These are phyloP conservation scores for Tyto alba DNA, from an alignment of 2,113 vertebrate genomes.

Conservation along the genomic window DNA sequence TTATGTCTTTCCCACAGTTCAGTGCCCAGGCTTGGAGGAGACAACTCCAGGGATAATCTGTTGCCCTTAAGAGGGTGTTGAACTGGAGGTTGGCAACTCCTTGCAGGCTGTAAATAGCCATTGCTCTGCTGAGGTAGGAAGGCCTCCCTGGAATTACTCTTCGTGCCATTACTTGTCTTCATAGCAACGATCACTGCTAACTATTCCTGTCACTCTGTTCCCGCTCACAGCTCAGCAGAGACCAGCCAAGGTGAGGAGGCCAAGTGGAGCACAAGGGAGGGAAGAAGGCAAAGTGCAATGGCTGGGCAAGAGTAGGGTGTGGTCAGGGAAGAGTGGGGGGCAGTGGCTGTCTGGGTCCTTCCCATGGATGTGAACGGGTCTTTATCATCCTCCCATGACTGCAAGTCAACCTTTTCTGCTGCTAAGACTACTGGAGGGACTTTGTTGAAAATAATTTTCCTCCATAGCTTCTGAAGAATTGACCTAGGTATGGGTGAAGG, in stretches of 20 bases:
- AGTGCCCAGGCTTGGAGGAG: not conserved
- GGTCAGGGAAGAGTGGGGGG: not conserved
- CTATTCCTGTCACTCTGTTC: slow-evolving; percentile 5
- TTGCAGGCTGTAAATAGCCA: slow-evolving; percentile 34
- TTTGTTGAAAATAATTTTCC: not conserved
- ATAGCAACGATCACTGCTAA: not conserved
- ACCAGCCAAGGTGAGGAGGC: not conserved
- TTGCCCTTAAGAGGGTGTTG: slow-evolving; percentile 30
- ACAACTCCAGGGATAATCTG: not conserved
- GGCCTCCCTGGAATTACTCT: slow-evolving; percentile 8
- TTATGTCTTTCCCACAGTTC: not conserved
- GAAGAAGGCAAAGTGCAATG: not conserved
- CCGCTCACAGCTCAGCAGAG: not conserved
- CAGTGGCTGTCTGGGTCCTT: not conserved
- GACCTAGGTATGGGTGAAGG: not conserved
- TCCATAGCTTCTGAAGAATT: not conserved
- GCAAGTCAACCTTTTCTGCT: not conserved
- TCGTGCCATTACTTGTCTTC: not conserved
- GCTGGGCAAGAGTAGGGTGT: not conserved
- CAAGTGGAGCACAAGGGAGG: accelerated
- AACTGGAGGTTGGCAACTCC: not conserved
- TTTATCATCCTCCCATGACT: not conserved
- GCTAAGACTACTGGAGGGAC: not conserved
- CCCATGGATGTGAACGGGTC: not conserved
- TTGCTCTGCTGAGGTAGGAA: not conserved